Conservation (phyloP, 2,888 invertebrate species). For the Nephrocerus scutellatus region DNA sequence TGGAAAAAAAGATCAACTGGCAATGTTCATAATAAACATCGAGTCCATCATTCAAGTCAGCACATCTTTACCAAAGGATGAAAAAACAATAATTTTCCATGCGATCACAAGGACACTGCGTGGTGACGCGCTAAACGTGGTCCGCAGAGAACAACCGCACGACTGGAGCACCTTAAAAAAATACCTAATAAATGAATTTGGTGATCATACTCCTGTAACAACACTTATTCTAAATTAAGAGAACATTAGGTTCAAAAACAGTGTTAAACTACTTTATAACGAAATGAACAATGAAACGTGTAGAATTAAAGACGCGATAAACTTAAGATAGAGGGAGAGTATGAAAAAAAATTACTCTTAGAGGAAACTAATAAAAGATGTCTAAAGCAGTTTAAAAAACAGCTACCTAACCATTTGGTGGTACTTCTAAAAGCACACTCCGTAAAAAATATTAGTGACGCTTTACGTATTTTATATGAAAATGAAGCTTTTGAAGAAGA, state of each 20-base stretch:
- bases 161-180: conserved; percentile 4
- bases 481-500: no score
- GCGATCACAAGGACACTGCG: conserved; percentile 7
- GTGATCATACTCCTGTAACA: conserved; percentile 3
- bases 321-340: no score
- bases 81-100: conserved; percentile 12
- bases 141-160: conserved; percentile 11
- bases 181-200: conserved; percentile 12
- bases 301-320: conserved; percentile 2
- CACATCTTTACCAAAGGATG: conserved; percentile 2
- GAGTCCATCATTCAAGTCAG: conserved; percentile 4
- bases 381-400: no score
- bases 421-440: no score
- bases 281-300: conserved; percentile 5
- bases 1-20: conserved; percentile 9
- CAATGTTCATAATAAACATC: conserved; percentile 7
- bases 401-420: no score
- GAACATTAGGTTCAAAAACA: conserved; percentile 9
- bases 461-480: no score
- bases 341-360: no score
- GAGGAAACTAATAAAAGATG: no score
- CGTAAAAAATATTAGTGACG: no score
- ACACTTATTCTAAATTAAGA: conserved; percentile 2
- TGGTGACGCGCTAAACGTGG: conserved; percentile 4
- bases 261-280: conserved; percentile 11